Conservation (phyloP, 2,113 vertebrate species). For the Pantherophis guttatus region DNA sequence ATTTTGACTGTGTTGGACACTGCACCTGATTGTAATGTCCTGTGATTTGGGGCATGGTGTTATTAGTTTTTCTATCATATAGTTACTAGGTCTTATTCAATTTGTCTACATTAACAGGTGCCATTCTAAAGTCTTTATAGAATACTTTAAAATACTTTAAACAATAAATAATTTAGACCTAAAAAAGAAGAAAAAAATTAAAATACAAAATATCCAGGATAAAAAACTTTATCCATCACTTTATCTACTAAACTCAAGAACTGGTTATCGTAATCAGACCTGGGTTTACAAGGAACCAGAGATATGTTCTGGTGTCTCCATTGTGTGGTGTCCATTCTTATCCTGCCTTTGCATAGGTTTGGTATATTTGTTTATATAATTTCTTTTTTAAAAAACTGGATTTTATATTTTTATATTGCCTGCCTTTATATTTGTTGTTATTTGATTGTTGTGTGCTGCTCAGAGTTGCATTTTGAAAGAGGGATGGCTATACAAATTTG, state of each 20-base stretch:
- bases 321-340: neutral
- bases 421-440: neutral
- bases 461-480: neutral
- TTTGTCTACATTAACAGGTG: neutral
- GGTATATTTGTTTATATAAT: neutral
- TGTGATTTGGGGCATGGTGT: constrained; percentile 17
- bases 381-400: neutral
- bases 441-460: neutral
- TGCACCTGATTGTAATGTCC: neutral
- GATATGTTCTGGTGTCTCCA: neutral
- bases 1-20: constrained; percentile 13
- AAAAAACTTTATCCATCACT: neutral
- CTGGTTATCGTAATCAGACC: neutral
- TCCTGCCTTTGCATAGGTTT: neutral
- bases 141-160: neutral
- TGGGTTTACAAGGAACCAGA: neutral
- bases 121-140: neutral
- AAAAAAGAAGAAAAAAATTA: neutral
- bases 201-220: neutral
- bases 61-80: neutral
- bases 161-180: neutral
- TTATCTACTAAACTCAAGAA: neutral
- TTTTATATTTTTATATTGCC: neutral
- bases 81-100: neutral
- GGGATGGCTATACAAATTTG: neutral